Evolutionary conservation across 2,797 vertebrate species (phyloP).

Genomic region (Vireo griseus): DNA sequence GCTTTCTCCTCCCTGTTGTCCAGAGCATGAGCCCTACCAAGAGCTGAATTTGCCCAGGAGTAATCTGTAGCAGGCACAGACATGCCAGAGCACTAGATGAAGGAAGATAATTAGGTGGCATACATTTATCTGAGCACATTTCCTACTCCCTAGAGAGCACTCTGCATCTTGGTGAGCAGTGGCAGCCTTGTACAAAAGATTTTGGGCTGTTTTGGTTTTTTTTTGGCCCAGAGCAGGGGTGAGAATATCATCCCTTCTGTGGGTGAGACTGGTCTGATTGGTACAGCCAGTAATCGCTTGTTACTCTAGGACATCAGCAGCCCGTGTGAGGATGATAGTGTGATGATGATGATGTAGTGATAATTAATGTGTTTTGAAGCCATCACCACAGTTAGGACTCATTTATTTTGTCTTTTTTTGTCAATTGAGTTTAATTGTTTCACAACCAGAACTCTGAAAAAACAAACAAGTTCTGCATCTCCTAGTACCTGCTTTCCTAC

Average conservation of each 20-base stretch:
- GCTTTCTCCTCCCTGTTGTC: not conserved
- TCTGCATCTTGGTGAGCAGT: not conserved
- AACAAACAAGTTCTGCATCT: not conserved
- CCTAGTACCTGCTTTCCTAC: not conserved
- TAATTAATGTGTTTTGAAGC: not conserved
- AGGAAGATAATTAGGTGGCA: not conserved
- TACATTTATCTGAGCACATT: not conserved
- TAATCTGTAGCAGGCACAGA: not conserved
- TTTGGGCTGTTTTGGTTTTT: not conserved
- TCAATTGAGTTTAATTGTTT: not conserved
- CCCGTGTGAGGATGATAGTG: not conserved
- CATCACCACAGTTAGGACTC: not conserved
- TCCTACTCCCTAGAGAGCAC: not conserved
- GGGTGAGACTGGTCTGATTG: not conserved
- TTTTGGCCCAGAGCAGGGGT: not conserved
- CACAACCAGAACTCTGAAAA: not conserved
- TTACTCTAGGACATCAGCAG: not conserved
- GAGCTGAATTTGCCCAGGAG: not conserved
- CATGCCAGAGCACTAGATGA: not conserved
- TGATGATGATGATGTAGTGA: not conserved
- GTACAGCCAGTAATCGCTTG: not conserved
- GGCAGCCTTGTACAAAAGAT: not conserved
- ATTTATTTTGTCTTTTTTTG: not conserved
- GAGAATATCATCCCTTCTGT: not conserved
- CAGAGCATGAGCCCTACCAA: not conserved